Evolutionary conservation across 2,888 invertebrate species (phyloP), one percentile per base, ranked within the genome.

Genomic region (Julus scanicus): DNA sequence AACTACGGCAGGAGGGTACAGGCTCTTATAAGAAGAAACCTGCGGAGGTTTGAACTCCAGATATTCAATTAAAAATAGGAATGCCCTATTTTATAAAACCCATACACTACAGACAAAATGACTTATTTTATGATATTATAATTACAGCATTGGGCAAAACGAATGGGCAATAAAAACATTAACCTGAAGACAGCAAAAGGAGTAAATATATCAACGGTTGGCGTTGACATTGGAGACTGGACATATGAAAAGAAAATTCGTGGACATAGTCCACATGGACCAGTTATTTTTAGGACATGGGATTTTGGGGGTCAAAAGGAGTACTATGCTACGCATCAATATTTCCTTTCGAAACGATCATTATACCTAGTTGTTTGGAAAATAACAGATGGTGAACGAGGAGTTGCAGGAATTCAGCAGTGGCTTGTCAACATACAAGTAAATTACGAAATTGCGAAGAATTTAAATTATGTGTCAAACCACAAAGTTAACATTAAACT

Each of bases 281-380:
- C 98, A 0, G 96, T 98, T 88, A 95, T 97, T 44, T 98, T 98
- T 93, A 90, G 98, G 88, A 99, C 99, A 0, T 99, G 99, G 99
- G 99, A 99, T 93, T 99, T 99, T 93, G 99, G 99, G 5, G 99
- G 99, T 0, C 99, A 99, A 93, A 95, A 96, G 91, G 99, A 99
- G 91, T 99, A 99, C 92, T 99, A 99, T 92, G 97, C 99, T 0
- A 99, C 99, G 0, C 99, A 99, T 94, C 99, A 99, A 92, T 99
- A 99, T 92, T 99, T 99, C 92, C 93, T 99, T 85, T 98, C 99
- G 0, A 97, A 98, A 89, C 94, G 99, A 17, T 98, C 98, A 39
- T 93, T 99, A 57, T 99, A 99, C 92, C 93, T 99, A 88, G 99
- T 99, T 0, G 95, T 99, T 4, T 99, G 99, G 99, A 95, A 95